A percentile compares a stretch with the other conserved stretches of the same genome.
Conservation (phyloP, 2,888 invertebrate species). For the Apamea sordens region DNA sequence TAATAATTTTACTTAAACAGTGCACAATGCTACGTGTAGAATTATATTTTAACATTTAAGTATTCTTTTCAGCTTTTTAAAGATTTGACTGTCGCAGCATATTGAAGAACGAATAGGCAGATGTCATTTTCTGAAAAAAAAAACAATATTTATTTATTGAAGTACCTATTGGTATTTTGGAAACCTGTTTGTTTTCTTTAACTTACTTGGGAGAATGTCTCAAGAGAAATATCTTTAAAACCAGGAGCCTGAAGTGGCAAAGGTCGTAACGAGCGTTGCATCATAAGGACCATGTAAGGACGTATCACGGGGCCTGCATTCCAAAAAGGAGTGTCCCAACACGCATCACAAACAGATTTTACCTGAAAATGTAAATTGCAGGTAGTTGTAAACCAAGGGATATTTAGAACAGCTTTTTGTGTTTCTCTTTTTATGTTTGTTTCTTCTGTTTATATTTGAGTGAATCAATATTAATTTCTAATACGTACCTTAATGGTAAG, state of each 20-base stretch:
- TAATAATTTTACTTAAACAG: background rate
- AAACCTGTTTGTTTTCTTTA: background rate
- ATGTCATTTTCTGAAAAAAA: constrained; percentile 42
- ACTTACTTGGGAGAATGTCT: constrained; percentile 82
- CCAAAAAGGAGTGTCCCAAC: constrained; percentile 81
- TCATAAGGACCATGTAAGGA: constrained; percentile 81
- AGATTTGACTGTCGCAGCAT: constrained; percentile 30
- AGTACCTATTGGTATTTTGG: background rate
- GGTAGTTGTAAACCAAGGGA: background rate
- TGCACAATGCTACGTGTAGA: background rate
- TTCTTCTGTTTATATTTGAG: background rate
- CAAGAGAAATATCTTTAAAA: constrained; percentile 79
- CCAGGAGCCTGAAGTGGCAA: constrained; percentile 78
- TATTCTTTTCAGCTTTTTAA: no score
- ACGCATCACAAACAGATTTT: constrained; percentile 76
- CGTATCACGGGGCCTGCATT: constrained; percentile 75
- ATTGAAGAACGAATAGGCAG: constrained; percentile 47
- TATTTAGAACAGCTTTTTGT: background rate
- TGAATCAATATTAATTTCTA: background rate
- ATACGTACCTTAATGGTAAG: constrained; percentile 58
- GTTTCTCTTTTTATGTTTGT: background rate
- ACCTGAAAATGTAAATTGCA: constrained; percentile 64
- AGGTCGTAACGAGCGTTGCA: constrained; percentile 78
- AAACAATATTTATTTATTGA: no score
- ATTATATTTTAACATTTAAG: background rate